phyloP scores from a whole-genome alignment of 2,113 vertebrate species.

The Acanthochromis polyacanthus region DNA sequence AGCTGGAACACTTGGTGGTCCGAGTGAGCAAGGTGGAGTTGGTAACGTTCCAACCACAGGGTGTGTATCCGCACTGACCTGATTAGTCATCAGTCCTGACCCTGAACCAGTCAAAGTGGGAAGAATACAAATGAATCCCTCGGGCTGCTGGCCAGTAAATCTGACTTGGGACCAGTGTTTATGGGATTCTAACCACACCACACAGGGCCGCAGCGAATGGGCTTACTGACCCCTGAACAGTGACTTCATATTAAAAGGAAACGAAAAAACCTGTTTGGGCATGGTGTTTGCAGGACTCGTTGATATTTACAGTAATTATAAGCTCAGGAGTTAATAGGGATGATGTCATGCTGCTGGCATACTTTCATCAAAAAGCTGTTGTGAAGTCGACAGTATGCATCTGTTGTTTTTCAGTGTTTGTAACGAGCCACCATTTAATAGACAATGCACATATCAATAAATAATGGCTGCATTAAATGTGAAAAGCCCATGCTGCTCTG shows the following conservation, averaged over 20 bases:
- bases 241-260: constrained; percentile 61
- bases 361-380: constrained; percentile 32
- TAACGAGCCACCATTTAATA: constrained; percentile 8
- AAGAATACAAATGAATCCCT: constrained; percentile 71
- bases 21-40: constrained; percentile 60
- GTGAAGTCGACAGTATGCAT: constrained; percentile 15
- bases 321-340: constrained; percentile 1
- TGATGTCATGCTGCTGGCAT: constrained; percentile 31
- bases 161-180: constrained; percentile 72
- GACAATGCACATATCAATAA: constrained; percentile 44
- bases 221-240: constrained; percentile 57
- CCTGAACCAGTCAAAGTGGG: constrained; percentile 67
- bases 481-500: constrained; percentile 23
- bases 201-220: constrained; percentile 68
- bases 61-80: constrained; percentile 67
- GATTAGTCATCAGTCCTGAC: constrained; percentile 76
- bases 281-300: constrained; percentile 49
- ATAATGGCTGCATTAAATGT: constrained; percentile 33
- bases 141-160: constrained; percentile 67
- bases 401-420: constrained; percentile 23
- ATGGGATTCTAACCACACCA: constrained; percentile 65
- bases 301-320: constrained; percentile 53
- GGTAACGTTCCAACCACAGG: constrained; percentile 60
- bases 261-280: constrained; percentile 48
- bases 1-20: constrained; percentile 65